Evolutionary conservation across 1,140 invertebrate genomes (phyloP), one percentile per base, ranked within the genome.

Genomic region (Steinernema khuongi): DNA sequence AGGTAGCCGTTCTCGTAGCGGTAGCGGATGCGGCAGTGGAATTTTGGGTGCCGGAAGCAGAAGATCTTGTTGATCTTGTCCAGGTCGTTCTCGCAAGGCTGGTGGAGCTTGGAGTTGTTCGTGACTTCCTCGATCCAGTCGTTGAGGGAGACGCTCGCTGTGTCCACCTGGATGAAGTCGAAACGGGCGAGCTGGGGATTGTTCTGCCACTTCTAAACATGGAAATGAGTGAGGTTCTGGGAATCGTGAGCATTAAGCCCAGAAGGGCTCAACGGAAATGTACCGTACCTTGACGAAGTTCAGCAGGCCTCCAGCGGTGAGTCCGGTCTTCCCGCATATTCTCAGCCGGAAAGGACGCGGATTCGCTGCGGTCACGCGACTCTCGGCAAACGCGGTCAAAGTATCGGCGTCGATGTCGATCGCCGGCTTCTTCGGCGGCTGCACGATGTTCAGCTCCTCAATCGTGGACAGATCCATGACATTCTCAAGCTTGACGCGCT

Each of bases 241-340:
- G n/a, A n/a, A n/a, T n/a, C n/a, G n/a, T n/a, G n/a, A n/a, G n/a
- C n/a, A n/a, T n/a, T n/a, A n/a, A n/a, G n/a, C n/a, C n/a, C n/a
- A n/a, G n/a, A n/a, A n/a, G n/a, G n/a, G n/a, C n/a, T n/a, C n/a
- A n/a, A n/a, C n/a, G n/a, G n/a, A n/a, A 22, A 14, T n/a, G 4
- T 60, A 11, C 22, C 22, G 11, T 60, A 60, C 50, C 50, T 60
- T 60, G 22, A 60, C 2, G 22, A 60, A 60, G 22, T 60, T 22
- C 4, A 14, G 50, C 4, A 60, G 50, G 22, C 50, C 50, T 22
- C 4, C 7, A 22, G 50, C 50, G 50, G 50, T 60, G 50, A 60
- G 7, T 11, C 50, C 50, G 50, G 50, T 60, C 50, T 60, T 60
- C 26, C 50, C 50, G 50, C 50, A 60, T 60, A 60, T 60, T 60